These are phyloP conservation scores for Nansenia antarctica DNA, from an alignment of 2,113 vertebrate genomes.

Conservation along the genomic window DNA sequence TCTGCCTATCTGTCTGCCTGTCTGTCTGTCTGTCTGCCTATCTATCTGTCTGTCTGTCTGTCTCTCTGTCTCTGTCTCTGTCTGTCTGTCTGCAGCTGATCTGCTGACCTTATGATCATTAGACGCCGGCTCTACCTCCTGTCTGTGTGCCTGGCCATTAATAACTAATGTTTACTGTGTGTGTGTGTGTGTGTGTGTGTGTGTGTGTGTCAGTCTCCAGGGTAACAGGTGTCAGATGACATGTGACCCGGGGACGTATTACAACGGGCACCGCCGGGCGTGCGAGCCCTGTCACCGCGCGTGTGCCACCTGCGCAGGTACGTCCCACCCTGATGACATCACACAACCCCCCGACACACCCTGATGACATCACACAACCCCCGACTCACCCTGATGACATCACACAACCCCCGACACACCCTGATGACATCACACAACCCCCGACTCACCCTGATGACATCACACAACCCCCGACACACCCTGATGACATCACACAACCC, in stretches of 20 bases:
- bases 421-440: too few relatives aligned
- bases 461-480: too few relatives aligned
- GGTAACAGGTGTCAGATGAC: conserved; percentile 85
- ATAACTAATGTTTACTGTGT: not conserved
- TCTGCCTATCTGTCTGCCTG: not conserved
- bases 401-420: too few relatives aligned
- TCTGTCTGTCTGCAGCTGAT: not conserved
- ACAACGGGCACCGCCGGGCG: conserved; percentile 82
- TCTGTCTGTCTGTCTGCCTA: not conserved
- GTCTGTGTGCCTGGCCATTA: too few relatives aligned
- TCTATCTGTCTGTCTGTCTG: not conserved
- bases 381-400: too few relatives aligned
- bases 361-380: not conserved
- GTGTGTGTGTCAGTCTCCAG: conserved; percentile 81
- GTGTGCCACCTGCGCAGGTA: conserved; percentile 94
- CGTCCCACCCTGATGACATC: not conserved
- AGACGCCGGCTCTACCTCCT: not conserved
- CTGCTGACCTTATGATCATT: not conserved
- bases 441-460: too few relatives aligned
- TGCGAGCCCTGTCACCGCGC: conserved; percentile 91
- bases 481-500: too few relatives aligned
- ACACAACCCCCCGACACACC: not conserved
- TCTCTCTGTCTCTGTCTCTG: too few relatives aligned
- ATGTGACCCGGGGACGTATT: conserved; percentile 88
- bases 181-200: not conserved